These are phyloP conservation scores for Sander lucioperca DNA, from an alignment of 2,113 vertebrate genomes.

Conservation along the genomic window DNA sequence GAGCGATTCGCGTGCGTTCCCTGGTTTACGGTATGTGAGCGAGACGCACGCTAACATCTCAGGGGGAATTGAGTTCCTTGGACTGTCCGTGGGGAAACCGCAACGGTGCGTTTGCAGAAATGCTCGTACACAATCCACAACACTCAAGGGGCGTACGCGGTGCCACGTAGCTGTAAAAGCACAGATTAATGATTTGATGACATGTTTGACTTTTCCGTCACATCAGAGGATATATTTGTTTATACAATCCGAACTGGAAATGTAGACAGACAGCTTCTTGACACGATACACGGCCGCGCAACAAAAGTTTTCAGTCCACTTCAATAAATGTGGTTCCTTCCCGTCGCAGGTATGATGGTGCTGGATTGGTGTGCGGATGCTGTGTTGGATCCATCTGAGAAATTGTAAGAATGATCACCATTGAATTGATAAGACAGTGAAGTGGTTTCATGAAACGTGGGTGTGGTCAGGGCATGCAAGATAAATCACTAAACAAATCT, in stretches of 20 bases:
- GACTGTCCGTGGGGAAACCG: conserved; percentile 32
- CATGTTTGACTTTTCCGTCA: conserved; percentile 32
- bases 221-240: conserved; percentile 53
- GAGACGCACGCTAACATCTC: conserved; percentile 28
- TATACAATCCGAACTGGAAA: conserved; percentile 47
- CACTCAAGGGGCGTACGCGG: conserved; percentile 28
- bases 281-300: conserved; percentile 36
- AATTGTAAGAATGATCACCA: conserved; percentile 22
- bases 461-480: conserved; percentile 29
- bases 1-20: conserved; percentile 22
- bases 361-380: conserved; percentile 35
- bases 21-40: conserved; percentile 28
- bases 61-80: conserved; percentile 33
- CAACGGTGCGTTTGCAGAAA: conserved; percentile 49
- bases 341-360: conserved; percentile 48
- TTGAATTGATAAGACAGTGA: conserved; percentile 11
- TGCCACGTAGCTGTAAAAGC: conserved; percentile 55
- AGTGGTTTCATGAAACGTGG: conserved; percentile 20
- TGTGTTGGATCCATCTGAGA: conserved; percentile 48
- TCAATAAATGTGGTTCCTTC: conserved; percentile 36
- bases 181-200: conserved; percentile 52
- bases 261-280: conserved; percentile 52
- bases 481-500: conserved; percentile 38
- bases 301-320: conserved; percentile 47
- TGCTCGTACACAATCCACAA: conserved; percentile 42